Percentiles rank a stretch among this genome's conserved stretches.
These are phyloP conservation scores for Campodea augens DNA, from an alignment of 1,140 invertebrate species.

Conservation along the genomic window DNA sequence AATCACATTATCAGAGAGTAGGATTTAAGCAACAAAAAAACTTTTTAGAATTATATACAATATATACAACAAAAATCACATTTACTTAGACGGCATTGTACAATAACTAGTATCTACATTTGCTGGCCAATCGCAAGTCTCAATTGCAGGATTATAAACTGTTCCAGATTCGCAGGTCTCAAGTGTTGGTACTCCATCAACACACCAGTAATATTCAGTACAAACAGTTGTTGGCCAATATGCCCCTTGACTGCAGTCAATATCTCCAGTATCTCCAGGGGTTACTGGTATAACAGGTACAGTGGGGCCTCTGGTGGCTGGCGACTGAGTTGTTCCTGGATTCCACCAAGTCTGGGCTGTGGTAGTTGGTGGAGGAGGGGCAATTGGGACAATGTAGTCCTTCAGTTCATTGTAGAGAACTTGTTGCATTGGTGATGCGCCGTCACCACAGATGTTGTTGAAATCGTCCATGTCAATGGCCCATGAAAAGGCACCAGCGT, in stretches of 20 bases:
- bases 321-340: neutral
- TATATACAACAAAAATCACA: too few relatives aligned
- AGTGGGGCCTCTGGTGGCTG: neutral
- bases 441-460: conserved; percentile 10
- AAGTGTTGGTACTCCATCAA: conserved; percentile 14
- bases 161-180: conserved; percentile 17
- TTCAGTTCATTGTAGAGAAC: conserved; percentile 20
- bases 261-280: conserved; percentile 3
- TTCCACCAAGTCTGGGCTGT: neutral
- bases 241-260: conserved; percentile 10
- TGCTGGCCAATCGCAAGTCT: conserved; percentile 14
- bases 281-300: neutral
- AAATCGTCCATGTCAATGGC: conserved; percentile 24
- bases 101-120: conserved; percentile 13
- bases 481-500: conserved; percentile 25
- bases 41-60: too few relatives aligned
- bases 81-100: conserved; percentile 7
- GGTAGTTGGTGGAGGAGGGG: conserved; percentile 3
- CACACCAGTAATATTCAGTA: conserved; percentile 21
- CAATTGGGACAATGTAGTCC: conserved; percentile 18
- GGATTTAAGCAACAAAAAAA: too few relatives aligned
- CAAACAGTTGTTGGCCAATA: conserved; percentile 15
- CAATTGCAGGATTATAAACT: conserved; percentile 13
- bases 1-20: too few relatives aligned
- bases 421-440: conserved; percentile 17